A percentile compares a stretch with the other conserved stretches of the same genome.
Conservation (phyloP, 53 echinoderm and acorn worm species). For the Astropecten irregularis region DNA sequence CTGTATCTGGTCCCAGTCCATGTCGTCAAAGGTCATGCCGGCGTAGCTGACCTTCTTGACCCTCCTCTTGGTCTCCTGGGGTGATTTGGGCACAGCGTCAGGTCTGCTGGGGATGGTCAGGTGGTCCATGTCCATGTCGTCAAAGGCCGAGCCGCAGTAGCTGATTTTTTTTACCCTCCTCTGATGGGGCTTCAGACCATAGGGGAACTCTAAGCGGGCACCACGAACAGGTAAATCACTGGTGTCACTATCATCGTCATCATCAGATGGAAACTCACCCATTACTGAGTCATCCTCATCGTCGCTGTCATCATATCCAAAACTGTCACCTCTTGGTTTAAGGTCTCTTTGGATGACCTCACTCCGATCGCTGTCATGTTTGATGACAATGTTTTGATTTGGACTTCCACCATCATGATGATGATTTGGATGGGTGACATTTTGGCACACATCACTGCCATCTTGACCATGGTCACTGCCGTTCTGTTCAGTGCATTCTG, state of each 20-base stretch:
- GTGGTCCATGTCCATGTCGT: background rate
- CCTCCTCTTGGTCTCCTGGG: background rate
- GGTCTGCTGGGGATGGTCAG: background rate
- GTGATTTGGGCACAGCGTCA: background rate
- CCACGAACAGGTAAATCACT: background rate
- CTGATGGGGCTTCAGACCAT: background rate
- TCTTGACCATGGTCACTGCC: background rate
- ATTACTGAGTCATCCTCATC: slow-evolving; percentile 14
- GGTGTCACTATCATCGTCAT: background rate
- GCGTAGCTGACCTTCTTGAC: slow-evolving; percentile 45
- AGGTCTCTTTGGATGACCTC: no score
- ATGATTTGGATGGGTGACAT: no score
- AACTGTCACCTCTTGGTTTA: background rate
- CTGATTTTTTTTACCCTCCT: slow-evolving; percentile 1
- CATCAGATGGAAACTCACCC: slow-evolving; percentile 29
- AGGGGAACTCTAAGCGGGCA: background rate
- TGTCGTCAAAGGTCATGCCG: slow-evolving; percentile 49
- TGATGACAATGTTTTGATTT: no score
- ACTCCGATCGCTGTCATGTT: no score
- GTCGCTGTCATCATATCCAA: background rate
- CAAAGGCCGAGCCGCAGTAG: background rate
- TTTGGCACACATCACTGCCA: background rate
- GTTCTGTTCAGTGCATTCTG: background rate
- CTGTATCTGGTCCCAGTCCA: slow-evolving; percentile 21
- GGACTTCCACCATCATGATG: no score